A percentile compares a stretch with the other conserved stretches of the same genome.
Conservation (phyloP, 2,888 invertebrate species). For the Drosophila glabriapex region DNA sequence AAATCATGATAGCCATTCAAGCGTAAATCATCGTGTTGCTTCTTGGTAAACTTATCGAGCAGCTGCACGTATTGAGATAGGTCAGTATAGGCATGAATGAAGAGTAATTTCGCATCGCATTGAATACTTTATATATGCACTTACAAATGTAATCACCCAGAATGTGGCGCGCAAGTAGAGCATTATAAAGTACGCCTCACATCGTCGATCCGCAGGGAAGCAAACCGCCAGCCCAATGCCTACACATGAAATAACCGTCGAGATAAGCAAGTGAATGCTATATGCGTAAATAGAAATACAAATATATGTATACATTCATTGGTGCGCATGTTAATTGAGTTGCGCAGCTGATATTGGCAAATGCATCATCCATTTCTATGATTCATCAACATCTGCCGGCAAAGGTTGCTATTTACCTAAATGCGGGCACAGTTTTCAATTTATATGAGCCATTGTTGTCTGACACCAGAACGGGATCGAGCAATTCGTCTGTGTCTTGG, state of each 20-base stretch:
- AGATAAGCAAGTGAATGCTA: slow-evolving; percentile 83
- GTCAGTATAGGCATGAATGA: slow-evolving; percentile 1
- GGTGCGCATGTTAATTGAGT: slow-evolving; percentile 32
- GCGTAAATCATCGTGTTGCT: slow-evolving; percentile 87
- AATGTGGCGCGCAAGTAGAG: slow-evolving; percentile 87
- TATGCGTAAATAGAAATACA: slow-evolving; percentile 5
- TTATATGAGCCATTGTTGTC: slow-evolving; percentile 76
- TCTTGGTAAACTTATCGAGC: slow-evolving; percentile 87
- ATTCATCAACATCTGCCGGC: slow-evolving; percentile 56
- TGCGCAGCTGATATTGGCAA: slow-evolving; percentile 35
- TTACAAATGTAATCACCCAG: slow-evolving; percentile 88
- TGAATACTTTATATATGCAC: slow-evolving; percentile 39
- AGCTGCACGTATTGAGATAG: slow-evolving; percentile 83
- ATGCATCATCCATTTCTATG: slow-evolving; percentile 40
- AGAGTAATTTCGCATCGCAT: not conserved
- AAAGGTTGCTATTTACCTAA: slow-evolving; percentile 74
- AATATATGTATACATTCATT: not conserved
- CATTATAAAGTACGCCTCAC: slow-evolving; percentile 87
- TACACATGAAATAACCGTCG: slow-evolving; percentile 82
- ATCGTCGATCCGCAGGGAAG: slow-evolving; percentile 84
- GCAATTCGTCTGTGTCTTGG: slow-evolving; percentile 76
- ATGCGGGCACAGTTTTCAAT: slow-evolving; percentile 82
- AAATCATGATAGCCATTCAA: slow-evolving; percentile 90
- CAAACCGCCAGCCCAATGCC: slow-evolving; percentile 80
- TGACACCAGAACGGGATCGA: slow-evolving; percentile 83